Conservation (phyloP, 2,113 vertebrate species). For the Ursus arctos region DNA sequence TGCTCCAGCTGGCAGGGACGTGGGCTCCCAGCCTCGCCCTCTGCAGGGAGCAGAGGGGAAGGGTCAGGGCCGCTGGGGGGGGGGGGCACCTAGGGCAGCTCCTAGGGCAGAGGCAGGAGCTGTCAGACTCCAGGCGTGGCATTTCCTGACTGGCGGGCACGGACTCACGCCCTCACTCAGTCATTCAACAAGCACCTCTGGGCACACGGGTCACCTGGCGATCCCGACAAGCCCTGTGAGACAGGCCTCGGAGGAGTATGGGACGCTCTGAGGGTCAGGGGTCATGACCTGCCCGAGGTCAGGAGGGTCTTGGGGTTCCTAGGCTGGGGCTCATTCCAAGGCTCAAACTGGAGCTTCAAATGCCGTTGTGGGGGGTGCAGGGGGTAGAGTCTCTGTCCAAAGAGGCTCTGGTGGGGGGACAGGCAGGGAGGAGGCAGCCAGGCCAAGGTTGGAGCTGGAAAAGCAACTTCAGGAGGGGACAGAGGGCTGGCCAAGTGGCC, state of each 20-base stretch:
- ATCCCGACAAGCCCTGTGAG: rapidly evolving
- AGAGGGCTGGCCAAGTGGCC: too few relatives aligned
- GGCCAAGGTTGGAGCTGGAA: background rate
- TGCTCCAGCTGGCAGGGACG: background rate
- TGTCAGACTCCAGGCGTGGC: background rate
- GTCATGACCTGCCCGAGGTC: rapidly evolving
- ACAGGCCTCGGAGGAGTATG: background rate
- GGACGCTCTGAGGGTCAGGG: too few relatives aligned
- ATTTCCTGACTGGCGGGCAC: background rate
- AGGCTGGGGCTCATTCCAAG: background rate
- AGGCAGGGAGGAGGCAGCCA: background rate
- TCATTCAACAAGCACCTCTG: background rate
- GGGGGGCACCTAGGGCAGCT: background rate
- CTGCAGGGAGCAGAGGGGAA: background rate
- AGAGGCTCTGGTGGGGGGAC: too few relatives aligned
- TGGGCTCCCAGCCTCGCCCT: background rate
- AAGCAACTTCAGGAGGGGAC: background rate
- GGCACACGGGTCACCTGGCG: background rate
- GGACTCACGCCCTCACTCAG: background rate
- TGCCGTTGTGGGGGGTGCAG: rapidly evolving
- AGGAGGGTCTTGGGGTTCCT: background rate
- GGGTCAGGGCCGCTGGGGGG: background rate
- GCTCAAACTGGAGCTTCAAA: background rate
- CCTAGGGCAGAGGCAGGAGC: rapidly evolving
- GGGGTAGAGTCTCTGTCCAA: background rate